Base-by-base conservation (phyloP, 1,140 invertebrate genomes). In the Drosophila willistoni region DNA sequence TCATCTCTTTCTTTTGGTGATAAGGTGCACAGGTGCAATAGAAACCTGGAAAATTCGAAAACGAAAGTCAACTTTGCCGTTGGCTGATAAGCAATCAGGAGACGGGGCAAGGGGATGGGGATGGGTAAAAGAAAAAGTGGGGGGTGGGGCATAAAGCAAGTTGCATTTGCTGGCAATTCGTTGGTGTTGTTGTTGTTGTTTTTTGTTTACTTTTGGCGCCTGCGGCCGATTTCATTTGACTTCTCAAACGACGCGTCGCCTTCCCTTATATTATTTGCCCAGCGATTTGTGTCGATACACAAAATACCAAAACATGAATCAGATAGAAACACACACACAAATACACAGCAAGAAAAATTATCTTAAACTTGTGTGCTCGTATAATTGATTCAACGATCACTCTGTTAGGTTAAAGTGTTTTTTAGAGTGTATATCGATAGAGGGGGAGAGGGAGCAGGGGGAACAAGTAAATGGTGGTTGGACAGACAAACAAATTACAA, bases 401-500 rank as follows among this genome's bases (percentile, higher is more conserved):
- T 34, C 9, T 34, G 9, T 47, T 2, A 51, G 2, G 14, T 2
- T 19, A 17, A n/a, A 12, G 5, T 41, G 3, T 62, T 51, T 12
- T 3, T 36, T 36, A 36, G 13, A 1, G 61, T 34, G 22, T 42
- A n/a, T n/a, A 10, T 10, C 25, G 10, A 2, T 4, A 41, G 17
- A 22, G 39, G 25, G 4, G n/a, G 5, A 2, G 42, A n/a, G n/a
- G 6, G 3, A 1, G 14, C 3, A 14, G 44, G 44, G 14, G 9
- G 44, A 1, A 7, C 29, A 6, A 29, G 29, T 29, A 47, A 7
- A 54, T 13, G 14, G 47, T 13, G 54, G 34, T 25, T 34, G n/a
- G 54, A 55, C 19, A 71, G 66, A 68, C 83, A 86, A 87, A 89
- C 83, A 87, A 89, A 87, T 89, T 87, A 89, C 84, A 87, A 83